Conservation (phyloP, 2,797 vertebrate species). For the Microchirus variegatus region DNA sequence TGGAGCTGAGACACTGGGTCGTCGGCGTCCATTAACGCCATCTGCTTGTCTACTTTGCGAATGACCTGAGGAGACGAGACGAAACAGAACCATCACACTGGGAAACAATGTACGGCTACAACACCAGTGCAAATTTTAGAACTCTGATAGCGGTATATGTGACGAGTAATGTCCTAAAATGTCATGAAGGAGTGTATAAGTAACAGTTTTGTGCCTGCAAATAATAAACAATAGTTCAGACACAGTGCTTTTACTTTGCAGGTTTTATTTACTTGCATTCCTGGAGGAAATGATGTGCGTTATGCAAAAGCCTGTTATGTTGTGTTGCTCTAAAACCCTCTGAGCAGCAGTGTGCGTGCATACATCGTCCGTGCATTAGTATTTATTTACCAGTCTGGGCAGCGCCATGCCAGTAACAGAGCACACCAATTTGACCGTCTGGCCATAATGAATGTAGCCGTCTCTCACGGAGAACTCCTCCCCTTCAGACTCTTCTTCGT, state of each 20-base stretch:
- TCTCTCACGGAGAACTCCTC: slow-evolving; percentile 98
- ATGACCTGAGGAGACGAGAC: slow-evolving; percentile 70
- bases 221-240: too few relatives aligned
- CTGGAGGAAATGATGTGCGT: too few relatives aligned
- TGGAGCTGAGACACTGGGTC: slow-evolving; percentile 83
- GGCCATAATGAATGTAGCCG: slow-evolving; percentile 98
- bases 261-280: background rate
- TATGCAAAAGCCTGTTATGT: too few relatives aligned
- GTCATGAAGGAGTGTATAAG: too few relatives aligned
- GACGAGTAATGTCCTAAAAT: background rate
- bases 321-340: too few relatives aligned
- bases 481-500: slow-evolving; percentile 98
- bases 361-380: background rate
- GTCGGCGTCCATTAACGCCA: slow-evolving; percentile 76
- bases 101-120: too few relatives aligned
- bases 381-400: slow-evolving; percentile 93
- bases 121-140: too few relatives aligned
- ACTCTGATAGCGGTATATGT: background rate
- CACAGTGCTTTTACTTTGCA: background rate
- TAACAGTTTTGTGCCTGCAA: too few relatives aligned
- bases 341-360: background rate
- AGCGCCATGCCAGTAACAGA: slow-evolving; percentile 99
- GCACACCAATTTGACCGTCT: slow-evolving; percentile 97
- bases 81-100: slow-evolving; percentile 4
- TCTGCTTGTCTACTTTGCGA: slow-evolving; percentile 82